A percentile compares a stretch with the other conserved stretches of the same genome.
These are phyloP conservation scores for Scolopax mira DNA, from an alignment of 2,113 vertebrate genomes.

Conservation along the genomic window DNA sequence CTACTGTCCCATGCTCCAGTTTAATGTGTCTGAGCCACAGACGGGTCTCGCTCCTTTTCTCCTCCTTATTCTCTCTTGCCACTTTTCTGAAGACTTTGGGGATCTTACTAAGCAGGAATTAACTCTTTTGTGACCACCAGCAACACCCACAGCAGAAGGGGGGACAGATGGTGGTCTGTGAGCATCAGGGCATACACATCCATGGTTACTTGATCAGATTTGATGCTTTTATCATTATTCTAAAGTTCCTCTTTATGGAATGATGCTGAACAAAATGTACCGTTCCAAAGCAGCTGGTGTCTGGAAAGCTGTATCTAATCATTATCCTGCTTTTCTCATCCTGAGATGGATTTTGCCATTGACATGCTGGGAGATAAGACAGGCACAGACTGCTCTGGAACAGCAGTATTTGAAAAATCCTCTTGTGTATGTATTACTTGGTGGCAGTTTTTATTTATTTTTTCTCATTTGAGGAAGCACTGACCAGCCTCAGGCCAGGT, in stretches of 20 bases:
- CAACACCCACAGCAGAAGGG: neutral
- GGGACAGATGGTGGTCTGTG: neutral
- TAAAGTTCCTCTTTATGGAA: neutral
- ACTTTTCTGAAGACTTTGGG: neutral
- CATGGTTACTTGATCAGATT: neutral
- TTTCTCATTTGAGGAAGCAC: neutral
- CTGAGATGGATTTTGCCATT: neutral
- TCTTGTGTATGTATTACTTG: neutral
- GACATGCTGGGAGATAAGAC: neutral
- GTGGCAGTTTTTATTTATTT: neutral
- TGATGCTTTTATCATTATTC: neutral
- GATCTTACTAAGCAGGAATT: neutral
- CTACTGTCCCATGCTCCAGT: neutral
- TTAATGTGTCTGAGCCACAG: too few relatives aligned
- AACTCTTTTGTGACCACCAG: neutral
- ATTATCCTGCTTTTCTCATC: neutral
- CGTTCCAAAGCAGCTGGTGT: neutral
- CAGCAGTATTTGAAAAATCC: neutral
- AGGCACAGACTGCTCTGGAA: neutral
- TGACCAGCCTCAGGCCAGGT: neutral
- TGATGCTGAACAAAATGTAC: neutral
- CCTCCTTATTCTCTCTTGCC: neutral
- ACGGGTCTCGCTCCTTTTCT: neutral
- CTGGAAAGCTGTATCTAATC: neutral
- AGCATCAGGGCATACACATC: neutral